Conservation (phyloP, 2,797 vertebrate genomes). For the Lepus townsendii region DNA sequence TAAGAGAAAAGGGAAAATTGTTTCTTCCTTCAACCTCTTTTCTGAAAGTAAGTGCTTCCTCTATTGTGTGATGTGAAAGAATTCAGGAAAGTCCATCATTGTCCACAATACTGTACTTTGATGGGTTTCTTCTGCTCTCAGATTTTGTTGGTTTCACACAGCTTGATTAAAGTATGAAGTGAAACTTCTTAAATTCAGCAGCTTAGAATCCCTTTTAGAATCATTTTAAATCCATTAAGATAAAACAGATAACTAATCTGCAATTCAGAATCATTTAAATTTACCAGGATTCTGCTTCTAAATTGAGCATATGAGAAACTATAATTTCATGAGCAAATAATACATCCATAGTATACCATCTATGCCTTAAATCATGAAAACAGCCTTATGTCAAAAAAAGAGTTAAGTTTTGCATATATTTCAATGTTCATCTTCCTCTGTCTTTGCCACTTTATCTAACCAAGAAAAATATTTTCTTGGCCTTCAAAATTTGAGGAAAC, state of each 20-base stretch:
- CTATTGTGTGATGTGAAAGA: background rate
- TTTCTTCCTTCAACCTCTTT: background rate
- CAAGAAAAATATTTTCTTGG: conserved; percentile 30
- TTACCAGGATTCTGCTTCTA: conserved; percentile 34
- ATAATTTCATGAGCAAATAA: conserved; percentile 39
- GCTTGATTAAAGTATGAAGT: conserved; percentile 25
- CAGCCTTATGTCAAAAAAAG: background rate
- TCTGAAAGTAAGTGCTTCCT: conserved; percentile 21
- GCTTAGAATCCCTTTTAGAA: background rate
- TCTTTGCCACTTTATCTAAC: background rate
- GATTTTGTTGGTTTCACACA: background rate
- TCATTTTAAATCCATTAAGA: conserved; percentile 56
- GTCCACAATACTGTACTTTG: background rate
- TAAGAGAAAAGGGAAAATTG: background rate
- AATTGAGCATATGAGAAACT: conserved; percentile 41
- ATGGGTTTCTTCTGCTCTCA: background rate
- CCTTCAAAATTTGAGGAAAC: conserved; percentile 52
- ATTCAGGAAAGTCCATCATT: background rate
- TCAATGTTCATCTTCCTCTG: background rate
- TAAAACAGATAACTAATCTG: conserved; percentile 8
- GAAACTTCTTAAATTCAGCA: background rate
- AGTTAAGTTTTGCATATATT: conserved; percentile 2
- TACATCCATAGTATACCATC: background rate
- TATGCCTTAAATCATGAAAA: conserved; percentile 19
- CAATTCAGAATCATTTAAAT: conserved; percentile 43